These are phyloP conservation scores for Sminthurides bifidus DNA, from an alignment of 1,140 invertebrate species.

Conservation along the genomic window DNA sequence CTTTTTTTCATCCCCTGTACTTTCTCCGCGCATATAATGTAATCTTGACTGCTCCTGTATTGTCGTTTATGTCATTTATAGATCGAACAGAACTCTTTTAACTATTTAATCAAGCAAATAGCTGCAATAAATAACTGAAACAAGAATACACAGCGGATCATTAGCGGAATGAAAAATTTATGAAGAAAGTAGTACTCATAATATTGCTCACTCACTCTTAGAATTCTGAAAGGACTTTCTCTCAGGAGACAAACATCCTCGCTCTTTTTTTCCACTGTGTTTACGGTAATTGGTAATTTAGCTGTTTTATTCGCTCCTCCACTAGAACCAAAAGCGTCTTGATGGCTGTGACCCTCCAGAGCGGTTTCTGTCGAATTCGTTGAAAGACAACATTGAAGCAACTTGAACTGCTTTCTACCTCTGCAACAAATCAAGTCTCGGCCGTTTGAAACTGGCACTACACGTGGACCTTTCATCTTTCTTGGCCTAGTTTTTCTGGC, in stretches of 20 bases:
- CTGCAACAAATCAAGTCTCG: constrained; percentile 8
- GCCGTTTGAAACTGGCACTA: neutral
- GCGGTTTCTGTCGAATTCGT: constrained; percentile 7
- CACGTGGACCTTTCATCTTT: neutral
- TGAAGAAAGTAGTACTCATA: neutral
- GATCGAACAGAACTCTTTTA: neutral
- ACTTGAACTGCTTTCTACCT: constrained; percentile 2
- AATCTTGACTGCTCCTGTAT: no score
- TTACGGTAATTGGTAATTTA: constrained; percentile 20
- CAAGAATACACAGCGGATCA: neutral
- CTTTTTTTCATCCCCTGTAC: no score
- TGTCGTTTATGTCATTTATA: no score
- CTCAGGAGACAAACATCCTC: constrained; percentile 47
- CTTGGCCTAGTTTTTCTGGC: neutral
- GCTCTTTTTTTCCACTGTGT: constrained; percentile 32
- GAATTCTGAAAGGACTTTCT: constrained; percentile 53
- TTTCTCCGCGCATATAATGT: no score
- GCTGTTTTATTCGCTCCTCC: neutral
- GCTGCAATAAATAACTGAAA: neutral
- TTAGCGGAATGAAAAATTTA: constrained; percentile 11
- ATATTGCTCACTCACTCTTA: constrained; percentile 44
- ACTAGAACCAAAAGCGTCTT: constrained; percentile 10
- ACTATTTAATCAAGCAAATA: neutral
- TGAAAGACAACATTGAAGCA: constrained; percentile 11
- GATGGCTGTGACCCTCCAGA: neutral